Percentiles rank a stretch among this genome's conserved stretches.
These are phyloP conservation scores for Spodoptera exigua DNA, from an alignment of 2,888 invertebrate genomes.

Conservation along the genomic window DNA sequence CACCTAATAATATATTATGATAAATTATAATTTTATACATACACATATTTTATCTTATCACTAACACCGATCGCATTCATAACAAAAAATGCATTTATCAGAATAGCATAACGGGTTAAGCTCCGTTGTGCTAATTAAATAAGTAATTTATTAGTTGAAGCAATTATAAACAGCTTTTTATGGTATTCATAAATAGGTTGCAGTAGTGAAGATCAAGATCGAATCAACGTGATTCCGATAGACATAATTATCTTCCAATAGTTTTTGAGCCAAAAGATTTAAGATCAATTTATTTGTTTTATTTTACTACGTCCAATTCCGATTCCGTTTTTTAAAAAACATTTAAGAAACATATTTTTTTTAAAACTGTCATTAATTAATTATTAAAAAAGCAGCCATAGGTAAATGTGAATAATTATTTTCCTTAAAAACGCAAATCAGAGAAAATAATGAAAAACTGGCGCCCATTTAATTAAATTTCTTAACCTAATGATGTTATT, in stretches of 20 bases:
- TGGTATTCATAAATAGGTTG: background rate
- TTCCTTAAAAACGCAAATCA: constrained; percentile 1
- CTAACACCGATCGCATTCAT: no score
- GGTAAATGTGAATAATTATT: constrained; percentile 28
- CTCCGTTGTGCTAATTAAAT: no score
- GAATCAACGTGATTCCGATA: background rate
- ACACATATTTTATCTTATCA: no score
- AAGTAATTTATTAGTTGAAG: no score
- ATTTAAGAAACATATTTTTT: no score
- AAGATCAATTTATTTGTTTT: constrained; percentile 13
- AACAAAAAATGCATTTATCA: no score
- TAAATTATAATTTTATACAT: no score
- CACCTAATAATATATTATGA: no score
- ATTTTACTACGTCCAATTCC: constrained; percentile 1
- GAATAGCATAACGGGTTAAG: no score
- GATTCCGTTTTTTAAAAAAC: no score
- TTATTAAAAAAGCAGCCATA: constrained; percentile 13
- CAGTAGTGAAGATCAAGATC: background rate
- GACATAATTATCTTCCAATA: background rate
- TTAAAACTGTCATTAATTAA: background rate
- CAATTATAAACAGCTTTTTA: no score
- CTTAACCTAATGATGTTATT: constrained; percentile 11
- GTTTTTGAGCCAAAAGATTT: constrained; percentile 6
- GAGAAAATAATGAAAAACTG: constrained; percentile 9
- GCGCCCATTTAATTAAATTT: constrained; percentile 16